Percentiles rank a stretch among this genome's conserved stretches.
Conservation (phyloP, 2,888 invertebrate genomes). For the Sarcophaga variegata region DNA sequence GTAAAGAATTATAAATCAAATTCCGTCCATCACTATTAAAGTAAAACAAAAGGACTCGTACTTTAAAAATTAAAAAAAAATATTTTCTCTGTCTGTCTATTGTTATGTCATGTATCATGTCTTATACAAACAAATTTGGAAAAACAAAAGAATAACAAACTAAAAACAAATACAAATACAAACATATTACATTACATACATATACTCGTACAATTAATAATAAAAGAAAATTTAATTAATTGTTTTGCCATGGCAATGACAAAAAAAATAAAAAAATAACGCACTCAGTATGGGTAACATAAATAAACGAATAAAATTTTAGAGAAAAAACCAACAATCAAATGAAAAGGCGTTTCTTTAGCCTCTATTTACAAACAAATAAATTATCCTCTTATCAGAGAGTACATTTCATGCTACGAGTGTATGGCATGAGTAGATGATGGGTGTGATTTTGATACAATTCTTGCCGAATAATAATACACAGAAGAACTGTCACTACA, state of each 20-base stretch:
- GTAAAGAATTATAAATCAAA: too few species aligned
- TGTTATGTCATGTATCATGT: too few species aligned
- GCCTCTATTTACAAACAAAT: slow-evolving; percentile 33
- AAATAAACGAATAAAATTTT: background rate
- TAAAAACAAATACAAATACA: background rate
- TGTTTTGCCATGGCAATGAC: background rate
- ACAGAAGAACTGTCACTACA: background rate
- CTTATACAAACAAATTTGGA: too few species aligned
- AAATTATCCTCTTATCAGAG: slow-evolving; percentile 44
- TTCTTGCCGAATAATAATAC: background rate
- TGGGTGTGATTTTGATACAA: background rate
- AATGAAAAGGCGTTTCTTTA: slow-evolving; percentile 39
- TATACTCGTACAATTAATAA: background rate
- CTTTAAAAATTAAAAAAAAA: too few species aligned
- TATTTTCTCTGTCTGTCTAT: too few species aligned
- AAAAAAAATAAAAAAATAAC: background rate
- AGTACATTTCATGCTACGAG: background rate
- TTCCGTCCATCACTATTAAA: too few species aligned
- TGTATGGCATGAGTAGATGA: background rate
- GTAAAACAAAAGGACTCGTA: too few species aligned
- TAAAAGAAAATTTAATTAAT: background rate
- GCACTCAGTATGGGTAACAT: background rate
- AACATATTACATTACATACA: too few species aligned
- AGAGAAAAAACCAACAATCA: background rate
- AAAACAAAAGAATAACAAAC: background rate